These are phyloP conservation scores for Rhinolophus ferrumequinum DNA, from an alignment of 2,113 vertebrate genomes.

Conservation along the genomic window DNA sequence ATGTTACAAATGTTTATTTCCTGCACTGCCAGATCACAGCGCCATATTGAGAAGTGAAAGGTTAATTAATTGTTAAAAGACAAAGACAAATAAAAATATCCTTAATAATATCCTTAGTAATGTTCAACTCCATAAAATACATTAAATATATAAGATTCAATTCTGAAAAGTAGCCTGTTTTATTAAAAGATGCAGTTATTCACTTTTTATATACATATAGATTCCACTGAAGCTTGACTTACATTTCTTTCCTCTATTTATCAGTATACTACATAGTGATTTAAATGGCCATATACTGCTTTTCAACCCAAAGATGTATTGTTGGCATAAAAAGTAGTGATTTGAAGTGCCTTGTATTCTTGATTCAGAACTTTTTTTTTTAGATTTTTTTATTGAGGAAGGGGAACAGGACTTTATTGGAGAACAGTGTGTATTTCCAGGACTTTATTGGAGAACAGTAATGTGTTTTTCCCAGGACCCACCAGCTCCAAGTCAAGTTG, in stretches of 20 bases:
- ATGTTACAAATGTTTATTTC: background rate
- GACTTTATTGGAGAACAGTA: too few relatives aligned
- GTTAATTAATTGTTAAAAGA: background rate
- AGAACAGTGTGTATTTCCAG: too few relatives aligned
- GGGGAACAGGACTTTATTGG: too few relatives aligned
- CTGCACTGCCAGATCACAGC: background rate
- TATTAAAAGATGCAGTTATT: background rate
- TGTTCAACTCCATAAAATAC: background rate
- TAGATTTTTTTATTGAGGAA: too few relatives aligned
- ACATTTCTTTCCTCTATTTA: constrained; percentile 4
- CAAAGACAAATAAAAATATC: background rate
- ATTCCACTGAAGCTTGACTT: background rate
- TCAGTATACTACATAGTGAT: background rate
- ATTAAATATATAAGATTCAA: background rate
- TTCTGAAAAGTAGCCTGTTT: background rate
- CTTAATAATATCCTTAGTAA: background rate
- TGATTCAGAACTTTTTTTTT: background rate
- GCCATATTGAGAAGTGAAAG: background rate
- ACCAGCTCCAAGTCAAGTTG: too few relatives aligned
- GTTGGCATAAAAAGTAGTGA: background rate
- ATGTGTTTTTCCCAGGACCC: too few relatives aligned
- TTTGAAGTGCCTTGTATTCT: background rate
- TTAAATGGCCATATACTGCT: background rate
- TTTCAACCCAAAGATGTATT: background rate
- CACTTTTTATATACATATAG: background rate